These are phyloP conservation scores for Phenacoccus solenopsis DNA, from an alignment of 1,140 invertebrate species.

Conservation along the genomic window DNA sequence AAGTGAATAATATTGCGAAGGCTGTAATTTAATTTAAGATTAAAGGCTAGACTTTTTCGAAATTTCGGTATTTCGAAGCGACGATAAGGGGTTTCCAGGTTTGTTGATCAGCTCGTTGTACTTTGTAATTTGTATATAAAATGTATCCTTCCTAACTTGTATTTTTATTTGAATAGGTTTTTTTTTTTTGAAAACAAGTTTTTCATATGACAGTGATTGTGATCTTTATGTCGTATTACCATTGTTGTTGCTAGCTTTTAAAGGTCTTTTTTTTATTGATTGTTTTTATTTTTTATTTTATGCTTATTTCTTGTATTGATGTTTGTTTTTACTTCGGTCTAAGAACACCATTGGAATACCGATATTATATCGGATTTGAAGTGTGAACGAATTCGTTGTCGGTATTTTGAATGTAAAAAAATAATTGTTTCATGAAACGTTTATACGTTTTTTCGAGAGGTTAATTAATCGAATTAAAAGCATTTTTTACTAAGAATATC, in stretches of 20 bases:
- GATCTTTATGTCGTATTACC: constrained; percentile 16
- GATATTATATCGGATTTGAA: neutral
- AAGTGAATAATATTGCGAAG: neutral
- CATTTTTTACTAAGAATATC: too few relatives aligned
- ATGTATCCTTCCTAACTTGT: neutral
- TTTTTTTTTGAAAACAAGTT: neutral
- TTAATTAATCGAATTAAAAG: too few relatives aligned
- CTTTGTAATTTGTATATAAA: neutral
- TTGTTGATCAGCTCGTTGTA: too few relatives aligned
- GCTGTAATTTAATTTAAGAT: neutral
- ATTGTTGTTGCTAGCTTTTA: constrained; percentile 12
- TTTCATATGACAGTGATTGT: constrained; percentile 2
- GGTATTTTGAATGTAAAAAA: too few relatives aligned
- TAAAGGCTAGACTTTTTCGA: too few relatives aligned
- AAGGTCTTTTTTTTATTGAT: neutral
- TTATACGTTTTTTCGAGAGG: too few relatives aligned
- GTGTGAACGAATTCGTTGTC: too few relatives aligned
- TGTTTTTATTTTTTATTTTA: neutral
- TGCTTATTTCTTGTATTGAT: neutral
- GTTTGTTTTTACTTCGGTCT: neutral
- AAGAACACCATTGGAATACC: neutral
- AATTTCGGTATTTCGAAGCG: too few relatives aligned
- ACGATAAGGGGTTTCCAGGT: too few relatives aligned
- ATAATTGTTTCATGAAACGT: too few relatives aligned
- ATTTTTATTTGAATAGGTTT: neutral